These are phyloP conservation scores for Anarhynchus alexandrinus DNA, from an alignment of 2,113 vertebrate genomes.

Conservation along the genomic window DNA sequence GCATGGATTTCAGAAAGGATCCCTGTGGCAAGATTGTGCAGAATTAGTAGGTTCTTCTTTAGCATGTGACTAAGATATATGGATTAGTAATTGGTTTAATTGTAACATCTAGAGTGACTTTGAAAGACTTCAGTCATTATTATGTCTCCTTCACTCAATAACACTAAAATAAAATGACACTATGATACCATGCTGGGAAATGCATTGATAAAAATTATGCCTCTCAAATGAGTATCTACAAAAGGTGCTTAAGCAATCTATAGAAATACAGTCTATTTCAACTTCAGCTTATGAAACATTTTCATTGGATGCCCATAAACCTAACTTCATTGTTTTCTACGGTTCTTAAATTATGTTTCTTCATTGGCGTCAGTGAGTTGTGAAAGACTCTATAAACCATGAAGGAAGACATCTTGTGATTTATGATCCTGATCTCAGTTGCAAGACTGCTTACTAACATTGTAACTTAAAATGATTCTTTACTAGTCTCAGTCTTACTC, in stretches of 20 bases:
- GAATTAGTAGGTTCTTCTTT: not conserved
- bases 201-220: not conserved
- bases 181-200: not conserved
- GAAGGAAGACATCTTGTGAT: not conserved
- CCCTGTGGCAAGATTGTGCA: not conserved
- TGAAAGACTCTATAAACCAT: not conserved
- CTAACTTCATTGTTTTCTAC: not conserved
- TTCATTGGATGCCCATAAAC: not conserved
- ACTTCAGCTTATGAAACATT: constrained; percentile 39
- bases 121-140: constrained; percentile 24
- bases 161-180: constrained; percentile 39
- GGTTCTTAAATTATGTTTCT: constrained; percentile 25
- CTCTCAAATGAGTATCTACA: not conserved
- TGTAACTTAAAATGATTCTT: not conserved
- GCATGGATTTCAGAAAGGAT: not conserved
- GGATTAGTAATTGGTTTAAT: constrained; percentile 23
- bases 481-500: not conserved
- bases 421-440: not conserved
- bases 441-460: not conserved
- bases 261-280: constrained; percentile 12
- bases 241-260: constrained; percentile 1
- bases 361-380: not conserved
- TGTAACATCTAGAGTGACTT: constrained; percentile 22
- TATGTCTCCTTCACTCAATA: constrained; percentile 13
- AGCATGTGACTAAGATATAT: not conserved